Percentiles rank a stretch among this genome's conserved stretches.
These are phyloP conservation scores for Cantharis rufa DNA, from an alignment of 2,888 invertebrate species.

Conservation along the genomic window DNA sequence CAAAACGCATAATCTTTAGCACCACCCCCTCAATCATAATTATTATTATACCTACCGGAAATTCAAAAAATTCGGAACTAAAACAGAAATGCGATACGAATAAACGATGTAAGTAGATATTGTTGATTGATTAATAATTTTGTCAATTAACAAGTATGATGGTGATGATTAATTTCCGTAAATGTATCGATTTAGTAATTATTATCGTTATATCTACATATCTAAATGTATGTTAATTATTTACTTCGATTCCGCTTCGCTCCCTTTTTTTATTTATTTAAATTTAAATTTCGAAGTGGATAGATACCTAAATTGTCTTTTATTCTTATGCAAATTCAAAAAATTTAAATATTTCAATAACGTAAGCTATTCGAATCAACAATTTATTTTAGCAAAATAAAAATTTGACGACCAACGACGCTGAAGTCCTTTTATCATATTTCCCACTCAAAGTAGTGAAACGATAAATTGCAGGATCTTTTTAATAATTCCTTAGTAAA, in stretches of 20 bases:
- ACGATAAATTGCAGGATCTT: not conserved
- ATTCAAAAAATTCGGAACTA: not conserved
- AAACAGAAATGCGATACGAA: not conserved
- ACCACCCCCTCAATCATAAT: too few species aligned
- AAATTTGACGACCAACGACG: not conserved
- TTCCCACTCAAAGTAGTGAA: not conserved
- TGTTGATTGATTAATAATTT: not conserved
- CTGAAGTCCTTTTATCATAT: not conserved
- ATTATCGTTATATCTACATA: not conserved
- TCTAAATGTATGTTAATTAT: not conserved
- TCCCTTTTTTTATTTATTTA: not conserved
- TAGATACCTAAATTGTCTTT: not conserved
- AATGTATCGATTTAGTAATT: not conserved
- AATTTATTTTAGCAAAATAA: not conserved
- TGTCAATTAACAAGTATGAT: not conserved
- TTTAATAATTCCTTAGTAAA: not conserved
- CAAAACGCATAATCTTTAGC: too few species aligned
- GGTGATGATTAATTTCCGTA: not conserved
- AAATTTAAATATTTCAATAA: not conserved
- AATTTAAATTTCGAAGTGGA: not conserved
- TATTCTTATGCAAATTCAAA: not conserved
- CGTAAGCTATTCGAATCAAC: not conserved
- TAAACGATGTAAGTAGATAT: not conserved
- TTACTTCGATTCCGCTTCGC: not conserved
- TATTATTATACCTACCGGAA: too few species aligned